Base-by-base conservation (phyloP, 2,888 invertebrate species). In the Phoenoteleia sp. region DNA sequence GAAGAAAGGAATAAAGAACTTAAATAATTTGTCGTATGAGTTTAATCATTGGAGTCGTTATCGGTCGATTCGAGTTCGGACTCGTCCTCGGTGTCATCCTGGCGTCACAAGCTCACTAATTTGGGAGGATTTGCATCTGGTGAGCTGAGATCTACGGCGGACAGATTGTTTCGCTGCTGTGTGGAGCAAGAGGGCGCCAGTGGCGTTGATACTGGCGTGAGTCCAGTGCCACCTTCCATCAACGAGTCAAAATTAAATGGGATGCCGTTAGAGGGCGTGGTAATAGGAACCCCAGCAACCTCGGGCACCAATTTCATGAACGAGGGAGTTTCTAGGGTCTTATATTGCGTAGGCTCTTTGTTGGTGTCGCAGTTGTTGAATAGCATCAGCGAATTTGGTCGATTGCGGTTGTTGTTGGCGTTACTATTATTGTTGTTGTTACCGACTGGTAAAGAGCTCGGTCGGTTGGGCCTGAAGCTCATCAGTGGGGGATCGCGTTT, bases 161-260 rank as follows among this genome's bases (percentile, higher is more conserved):
- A 93, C 95, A 90, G 96, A 95, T 96, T 96, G 93, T 95, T 95
- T 91, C 97, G 95, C 92, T 96, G 96, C 93, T 97, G 97, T 87
- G 96, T 96, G 83, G 97, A 96, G 94, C 97, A 97, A 25, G 95
- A 95, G 21, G 96, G 96, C 89, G 96, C 94, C 69, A 96, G 91
- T 0, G 97, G 97, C 74, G 95, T 96, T 60, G 95, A 96, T 36
- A 98, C 97, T 0, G 98, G 98, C 6, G 98, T 98, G 60, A 99
- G 94, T 0, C 98, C 98, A 1, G 98, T 98, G 90, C 98, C 98
- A 64, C 98, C 98, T 90, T 98, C 98, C 97, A 98, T 98, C 82
- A 99, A 95, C 88, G 97, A 97, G 91, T 99, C 98, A 93, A 98
- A 98, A 94, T 98, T 98, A 94, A 98, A 98, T 89, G 96, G 96